Evolutionary conservation across 2,888 invertebrate genomes (phyloP).

Genomic region (Xestia rhomboidea): DNA sequence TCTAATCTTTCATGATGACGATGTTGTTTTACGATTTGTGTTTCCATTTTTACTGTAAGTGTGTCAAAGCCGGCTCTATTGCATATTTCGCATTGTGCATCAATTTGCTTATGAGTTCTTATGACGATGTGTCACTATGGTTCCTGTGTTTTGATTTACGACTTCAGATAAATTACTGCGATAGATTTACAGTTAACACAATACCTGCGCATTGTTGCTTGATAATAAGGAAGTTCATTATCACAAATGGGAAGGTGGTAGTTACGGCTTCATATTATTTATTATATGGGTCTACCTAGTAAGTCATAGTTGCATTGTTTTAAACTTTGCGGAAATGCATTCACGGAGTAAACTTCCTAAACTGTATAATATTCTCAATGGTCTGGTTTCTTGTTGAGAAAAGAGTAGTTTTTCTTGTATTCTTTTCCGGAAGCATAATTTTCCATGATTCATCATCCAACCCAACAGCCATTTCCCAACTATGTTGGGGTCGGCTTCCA

Average conservation of each 20-base stretch:
- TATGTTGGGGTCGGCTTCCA: not conserved
- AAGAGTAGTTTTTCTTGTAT: not conserved
- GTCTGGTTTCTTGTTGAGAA: not conserved
- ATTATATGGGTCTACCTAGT: not conserved
- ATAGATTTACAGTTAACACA: not conserved
- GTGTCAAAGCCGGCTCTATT: conserved; percentile 69
- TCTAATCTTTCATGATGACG: conserved; percentile 87
- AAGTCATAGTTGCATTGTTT: not conserved
- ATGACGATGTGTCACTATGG: not conserved
- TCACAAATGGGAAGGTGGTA: not conserved
- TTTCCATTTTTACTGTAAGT: conserved; percentile 79
- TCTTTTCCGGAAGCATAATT: not conserved
- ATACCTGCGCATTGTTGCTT: not conserved
- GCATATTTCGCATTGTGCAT: conserved; percentile 46
- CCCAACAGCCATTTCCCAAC: not conserved
- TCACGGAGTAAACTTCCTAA: conserved; percentile 1
- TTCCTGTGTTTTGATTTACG: not conserved
- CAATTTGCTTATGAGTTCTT: conserved; percentile 46
- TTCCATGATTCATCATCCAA: not conserved
- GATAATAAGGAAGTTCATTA: not conserved
- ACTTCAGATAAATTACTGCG: not conserved
- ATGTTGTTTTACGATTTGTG: conserved; percentile 82
- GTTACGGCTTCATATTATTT: not conserved
- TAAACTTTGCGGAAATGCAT: conserved; percentile 4
- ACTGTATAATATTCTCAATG: not conserved